Evolutionary conservation across 2,113 vertebrate genomes (phyloP).

Genomic region (Megaceryle maxima): DNA sequence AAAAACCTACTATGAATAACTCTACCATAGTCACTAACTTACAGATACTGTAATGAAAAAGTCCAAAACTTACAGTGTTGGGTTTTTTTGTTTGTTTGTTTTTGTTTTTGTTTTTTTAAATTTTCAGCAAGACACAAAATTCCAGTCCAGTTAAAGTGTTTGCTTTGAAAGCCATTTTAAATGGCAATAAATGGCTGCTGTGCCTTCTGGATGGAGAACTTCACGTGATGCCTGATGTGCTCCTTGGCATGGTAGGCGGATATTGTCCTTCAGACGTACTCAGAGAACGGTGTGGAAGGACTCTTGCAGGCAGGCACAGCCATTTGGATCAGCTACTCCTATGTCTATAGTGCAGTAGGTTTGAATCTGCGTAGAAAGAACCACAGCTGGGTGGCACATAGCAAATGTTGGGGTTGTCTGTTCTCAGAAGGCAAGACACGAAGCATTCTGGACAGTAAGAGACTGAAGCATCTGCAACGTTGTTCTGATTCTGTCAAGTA

Average conservation of each 20-base stretch:
- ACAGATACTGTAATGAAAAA: conserved; percentile 42
- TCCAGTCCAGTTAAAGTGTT: conserved; percentile 40
- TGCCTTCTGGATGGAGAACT: background rate
- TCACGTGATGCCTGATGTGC: conserved; percentile 11
- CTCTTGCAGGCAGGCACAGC: background rate
- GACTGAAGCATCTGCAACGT: background rate
- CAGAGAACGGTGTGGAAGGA: background rate
- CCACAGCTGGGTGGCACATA: background rate
- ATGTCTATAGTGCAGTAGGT: conserved; percentile 12
- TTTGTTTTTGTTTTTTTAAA: background rate
- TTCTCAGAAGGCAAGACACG: conserved; percentile 49
- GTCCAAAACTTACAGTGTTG: conserved; percentile 25
- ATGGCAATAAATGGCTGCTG: conserved; percentile 26
- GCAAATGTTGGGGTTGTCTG: background rate
- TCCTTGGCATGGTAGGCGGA: background rate
- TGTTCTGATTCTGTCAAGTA: background rate
- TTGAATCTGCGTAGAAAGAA: background rate
- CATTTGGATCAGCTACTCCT: conserved; percentile 29
- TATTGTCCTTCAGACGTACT: background rate
- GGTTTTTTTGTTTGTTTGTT: background rate
- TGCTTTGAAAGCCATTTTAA: background rate
- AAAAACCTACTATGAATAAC: conserved; percentile 65
- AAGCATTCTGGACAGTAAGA: conserved; percentile 16
- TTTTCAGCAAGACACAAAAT: conserved; percentile 71
- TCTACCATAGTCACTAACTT: conserved; percentile 52